Evolutionary conservation across 2,888 invertebrate genomes (phyloP), one percentile per base, ranked within the genome.

Genomic region (Syrphus vitripennis): DNA sequence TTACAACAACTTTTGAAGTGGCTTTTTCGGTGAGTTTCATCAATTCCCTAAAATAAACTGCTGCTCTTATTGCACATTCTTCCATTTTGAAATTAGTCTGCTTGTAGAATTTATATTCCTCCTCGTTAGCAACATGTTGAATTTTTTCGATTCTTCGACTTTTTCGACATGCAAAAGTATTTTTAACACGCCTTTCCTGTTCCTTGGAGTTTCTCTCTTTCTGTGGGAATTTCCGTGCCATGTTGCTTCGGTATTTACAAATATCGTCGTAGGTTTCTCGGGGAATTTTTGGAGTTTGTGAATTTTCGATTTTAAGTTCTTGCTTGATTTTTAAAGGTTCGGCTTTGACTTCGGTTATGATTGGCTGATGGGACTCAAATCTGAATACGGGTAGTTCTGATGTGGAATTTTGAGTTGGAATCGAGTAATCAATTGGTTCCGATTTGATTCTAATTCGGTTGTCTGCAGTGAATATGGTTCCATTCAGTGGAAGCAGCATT

Each of bases 91-190:
- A 72, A 67, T 90, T 88, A n/a, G 89, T 83, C 1, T 74, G 10
- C 4, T 82, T 83, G 2, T 34, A 88, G 88, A 29, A 90, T 88
- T 53, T 91, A 83, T 91, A 91, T 67, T 91, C 89, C 40, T 90
- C 90, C 31, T 91, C 91, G 10, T 90, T 80, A 63, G 91, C 89
- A 12, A 91, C 75, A 19, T 90, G 88, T 55, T 91, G 89, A 65
- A 91, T 86, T 81, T 91, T 91, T 71, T 91, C 91, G 0, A 90
- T 88, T 0, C 92, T 89, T 3, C 91, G 88, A 40, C 91, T 91
- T 88, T 90, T 89, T 24, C 91, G 90, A 65, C 92, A 91, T 55
- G 91, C 92, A 29, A 90, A 88, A 0, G 92, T 91, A 72, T 91
- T 91, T 53, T 91, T 92, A 65, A 91, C 89, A 4, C 92, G 90